These are phyloP conservation scores for Allophyes oxyacanthae DNA, from an alignment of 2,888 invertebrate species.

Conservation along the genomic window DNA sequence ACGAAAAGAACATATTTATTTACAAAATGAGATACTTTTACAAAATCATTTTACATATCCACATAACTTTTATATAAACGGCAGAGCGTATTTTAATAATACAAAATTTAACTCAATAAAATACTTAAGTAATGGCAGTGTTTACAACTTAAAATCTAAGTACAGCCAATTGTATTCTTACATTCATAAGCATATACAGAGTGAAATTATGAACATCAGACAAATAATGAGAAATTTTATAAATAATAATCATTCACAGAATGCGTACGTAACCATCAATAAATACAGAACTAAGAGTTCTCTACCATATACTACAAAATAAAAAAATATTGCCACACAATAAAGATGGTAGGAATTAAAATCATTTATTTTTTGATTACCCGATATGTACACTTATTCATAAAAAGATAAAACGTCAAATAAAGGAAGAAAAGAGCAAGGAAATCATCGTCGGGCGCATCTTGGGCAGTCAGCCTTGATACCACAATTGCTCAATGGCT, in stretches of 20 bases:
- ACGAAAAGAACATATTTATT: constrained; percentile 29
- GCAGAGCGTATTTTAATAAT: constrained; percentile 10
- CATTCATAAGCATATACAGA: constrained; percentile 12
- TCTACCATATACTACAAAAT: too few relatives aligned
- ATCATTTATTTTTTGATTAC: too few relatives aligned
- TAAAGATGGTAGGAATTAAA: too few relatives aligned
- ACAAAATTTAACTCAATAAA: constrained; percentile 21
- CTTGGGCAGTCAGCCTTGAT: too few relatives aligned
- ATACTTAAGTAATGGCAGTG: constrained; percentile 50
- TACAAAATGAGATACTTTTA: constrained; percentile 35
- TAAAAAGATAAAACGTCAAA: too few relatives aligned
- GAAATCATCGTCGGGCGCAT: too few relatives aligned
- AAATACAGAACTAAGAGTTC: too few relatives aligned
- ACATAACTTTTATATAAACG: background rate
- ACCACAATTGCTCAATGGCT: too few relatives aligned
- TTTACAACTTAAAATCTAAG: constrained; percentile 40
- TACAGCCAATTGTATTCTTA: constrained; percentile 43
- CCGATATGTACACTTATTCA: too few relatives aligned
- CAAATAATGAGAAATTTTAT: background rate
- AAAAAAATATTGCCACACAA: too few relatives aligned
- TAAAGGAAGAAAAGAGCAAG: too few relatives aligned
- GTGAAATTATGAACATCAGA: constrained; percentile 15
- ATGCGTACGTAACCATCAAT: too few relatives aligned
- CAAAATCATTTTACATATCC: constrained; percentile 8
- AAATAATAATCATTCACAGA: background rate